Evolutionary conservation across 1,140 invertebrate genomes (phyloP), one percentile per base, ranked within the genome.

Genomic region (Paramacrobiotus metropolitanus): DNA sequence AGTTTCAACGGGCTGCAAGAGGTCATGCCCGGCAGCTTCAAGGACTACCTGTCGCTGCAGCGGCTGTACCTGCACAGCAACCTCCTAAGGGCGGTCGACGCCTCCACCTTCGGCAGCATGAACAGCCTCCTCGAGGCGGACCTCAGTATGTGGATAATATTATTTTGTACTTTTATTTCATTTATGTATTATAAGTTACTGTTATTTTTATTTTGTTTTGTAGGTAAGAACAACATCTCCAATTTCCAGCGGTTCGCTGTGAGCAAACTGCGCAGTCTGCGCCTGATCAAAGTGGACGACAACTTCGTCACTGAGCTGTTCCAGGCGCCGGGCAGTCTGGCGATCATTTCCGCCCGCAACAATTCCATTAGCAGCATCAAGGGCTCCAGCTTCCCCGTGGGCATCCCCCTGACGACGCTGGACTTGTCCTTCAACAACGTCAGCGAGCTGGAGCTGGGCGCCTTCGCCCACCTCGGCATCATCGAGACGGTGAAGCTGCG

Each of bases 261-360:
- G 48, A 15, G 48, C 15, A 24, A 24, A 24, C 48, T 55, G 15
- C 48, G 48, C 15, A 24, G 15, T 28, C 9, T 55, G 15, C 15
- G 48, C 15, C 4, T 24, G 15, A 24, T 55, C 48, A 55, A 24
- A 24, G 15, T 55, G 15, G 48, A 55, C 48, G 28, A 55, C 48
- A 55, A 55, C 48, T 55, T 55, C 48, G 28, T 55, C 48, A 55
- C 15, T 9, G 48, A 55, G 48, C 28, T 55, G 15, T 55, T 55
- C 48, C 48, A 55, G 24, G 28, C 28, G 4, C 15, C 48, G 15
- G 28, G 15, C 15, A 55, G 15, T 24, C 48, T 55, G 15, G 48
- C 4, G 15, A 55, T 4, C 24, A 28, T 28, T 15, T 55, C 48
- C 28, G 15, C 24, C 24, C 48, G 48, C 15, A 55, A 55, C 48